These are phyloP conservation scores for Melanchra persicariae DNA, from an alignment of 2,888 invertebrate species.

Conservation along the genomic window DNA sequence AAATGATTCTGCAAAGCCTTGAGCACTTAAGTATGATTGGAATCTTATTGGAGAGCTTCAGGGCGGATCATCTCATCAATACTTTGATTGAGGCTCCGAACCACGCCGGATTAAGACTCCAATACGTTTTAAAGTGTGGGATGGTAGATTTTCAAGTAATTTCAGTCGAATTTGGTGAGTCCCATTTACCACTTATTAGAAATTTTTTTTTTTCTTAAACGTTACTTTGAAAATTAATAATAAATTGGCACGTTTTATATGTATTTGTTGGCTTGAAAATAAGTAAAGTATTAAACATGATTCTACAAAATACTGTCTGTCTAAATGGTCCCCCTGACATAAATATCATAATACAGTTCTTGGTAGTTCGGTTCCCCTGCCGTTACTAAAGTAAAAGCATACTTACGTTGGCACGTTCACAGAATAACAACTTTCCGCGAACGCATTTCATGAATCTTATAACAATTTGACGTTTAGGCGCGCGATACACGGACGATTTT, in stretches of 20 bases:
- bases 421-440: conserved; percentile 45
- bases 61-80: conserved; percentile 69
- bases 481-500: conserved; percentile 11
- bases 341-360: conserved; percentile 31
- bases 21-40: conserved; percentile 65
- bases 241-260: background rate
- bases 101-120: conserved; percentile 57
- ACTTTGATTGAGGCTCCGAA: conserved; percentile 65
- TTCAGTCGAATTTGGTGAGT: background rate
- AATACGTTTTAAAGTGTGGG: conserved; percentile 48
- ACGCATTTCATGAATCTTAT: conserved; percentile 65
- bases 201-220: background rate
- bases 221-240: background rate
- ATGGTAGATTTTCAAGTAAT: conserved; percentile 24
- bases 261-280: background rate
- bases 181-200: background rate
- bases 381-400: conserved; percentile 45
- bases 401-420: conserved; percentile 41
- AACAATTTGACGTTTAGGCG: conserved; percentile 57
- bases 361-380: conserved; percentile 33
- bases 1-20: conserved; percentile 64
- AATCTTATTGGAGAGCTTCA: conserved; percentile 65
- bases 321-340: conserved; percentile 18
- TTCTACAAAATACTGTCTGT: background rate
- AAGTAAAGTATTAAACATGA: background rate